Evolutionary conservation across 2,888 invertebrate genomes (phyloP), one percentile per base, ranked within the genome.

Genomic region (Neoscelio sp.): DNA sequence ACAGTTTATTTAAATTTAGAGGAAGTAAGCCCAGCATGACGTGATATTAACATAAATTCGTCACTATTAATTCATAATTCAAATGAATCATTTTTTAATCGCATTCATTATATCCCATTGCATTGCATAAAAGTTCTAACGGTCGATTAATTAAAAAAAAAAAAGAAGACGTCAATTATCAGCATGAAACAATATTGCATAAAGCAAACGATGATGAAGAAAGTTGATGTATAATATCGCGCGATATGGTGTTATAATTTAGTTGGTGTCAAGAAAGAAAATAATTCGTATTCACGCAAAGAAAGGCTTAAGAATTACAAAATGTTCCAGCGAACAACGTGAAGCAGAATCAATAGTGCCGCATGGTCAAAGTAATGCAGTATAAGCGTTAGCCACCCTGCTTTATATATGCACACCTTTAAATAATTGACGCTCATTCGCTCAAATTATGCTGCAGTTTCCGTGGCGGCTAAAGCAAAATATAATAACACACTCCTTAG

Each of bases 351-450:
- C 79, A 74, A 81, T 81, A 77, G 74, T 73, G 71, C 76, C 60
- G 78, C 71, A 65, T 77, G 78, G 77, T 71, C 77, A 64, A 60
- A 74, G 77, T 75, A 78, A 70, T 70, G 71, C 80, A 42, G 75
- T 54, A 70, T 46, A 44, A 71, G 60, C 56, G 74, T 65, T 60
- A 52, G 64, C 84, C 83, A 84, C 71, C 86, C 86, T 86, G 86
- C 65, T 82, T 87, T 85, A 85, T 82, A 80, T 87, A 88, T 87
- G 87, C 86, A 87, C 86, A 85, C 86, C 85, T 87, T 85, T 83
- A 85, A 87, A 88, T 88, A 88, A 88, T 88, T 87, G 85, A 86
- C 81, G 84, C 85, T 84, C 85, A 83, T 87, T 88, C 86, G 85
- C 85, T 85, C 84, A 86, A 88, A 88, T 88, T 88, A 88, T 87